Evolutionary conservation across 2,113 vertebrate species (phyloP), one percentile per base, ranked within the genome.

Genomic region (Lota lota): DNA sequence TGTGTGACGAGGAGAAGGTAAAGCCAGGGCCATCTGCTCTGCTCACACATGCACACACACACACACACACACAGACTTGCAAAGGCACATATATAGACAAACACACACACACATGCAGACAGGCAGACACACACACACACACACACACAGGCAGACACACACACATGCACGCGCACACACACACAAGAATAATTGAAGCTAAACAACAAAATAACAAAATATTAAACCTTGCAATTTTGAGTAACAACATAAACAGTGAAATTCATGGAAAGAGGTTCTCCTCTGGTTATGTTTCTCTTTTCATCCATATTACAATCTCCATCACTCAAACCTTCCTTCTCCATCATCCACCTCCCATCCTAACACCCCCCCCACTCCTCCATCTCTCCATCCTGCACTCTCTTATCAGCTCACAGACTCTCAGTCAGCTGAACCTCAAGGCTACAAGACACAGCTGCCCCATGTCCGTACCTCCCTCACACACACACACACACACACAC

Each of bases 341-440:
- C 36, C 79, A 79, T 73, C 82, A 76, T 77, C 73, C 78, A 17
- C 28, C 58, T 16, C 14, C 24, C 28, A 33, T 15, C 79, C 62
- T 60, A 54, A 20, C 68, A 66, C 65, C 67, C 64, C 57, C 20
- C 19, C 67, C 53, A 77, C 75, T 77, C 54, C 70, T 66, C 22
- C 72, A 81, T 78, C 77, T 64, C 59, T 64, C 66, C 14, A 12
- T 51, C 70, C 79, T 68, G 14, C 53, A 16, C 57, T 73, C 63
- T 67, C 64, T 64, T 33, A 75, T 84, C 77, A 76, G 71, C 75
- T 74, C 66, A 70, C 73, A 74, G 76, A 74, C 74, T 68, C 63
- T 75, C 76, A 79, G 79, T 83, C 88, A 88, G 75, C 74, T 69
- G 78, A 62, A 78, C 60, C 78, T 77, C 74, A 61, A 63, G 70